phyloP scores from a whole-genome alignment of 2,888 invertebrate genomes.

The Cyclophora punctaria region DNA sequence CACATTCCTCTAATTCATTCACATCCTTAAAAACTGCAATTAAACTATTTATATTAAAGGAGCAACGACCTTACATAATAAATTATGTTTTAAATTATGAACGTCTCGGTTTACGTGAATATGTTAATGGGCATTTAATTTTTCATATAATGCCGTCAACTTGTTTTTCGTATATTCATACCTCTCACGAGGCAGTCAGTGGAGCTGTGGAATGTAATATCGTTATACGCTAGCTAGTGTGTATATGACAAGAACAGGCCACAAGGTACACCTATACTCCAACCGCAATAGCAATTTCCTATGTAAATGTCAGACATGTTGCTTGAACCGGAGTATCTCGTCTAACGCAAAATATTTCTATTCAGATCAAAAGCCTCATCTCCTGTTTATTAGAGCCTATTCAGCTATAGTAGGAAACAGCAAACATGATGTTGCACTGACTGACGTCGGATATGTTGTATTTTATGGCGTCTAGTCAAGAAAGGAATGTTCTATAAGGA shows the following conservation, averaged over 20 bases:
- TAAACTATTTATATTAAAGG: neutral
- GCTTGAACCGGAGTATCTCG: conserved; percentile 12
- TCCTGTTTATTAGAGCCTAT: conserved; percentile 33
- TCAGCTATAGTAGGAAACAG: conserved; percentile 29
- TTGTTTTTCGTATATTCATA: too few species aligned
- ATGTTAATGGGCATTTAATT: conserved; percentile 11
- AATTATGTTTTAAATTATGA: too few species aligned
- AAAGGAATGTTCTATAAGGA: conserved; percentile 20
- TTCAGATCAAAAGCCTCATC: conserved; percentile 37
- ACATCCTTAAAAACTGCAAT: neutral
- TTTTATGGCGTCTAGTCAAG: conserved; percentile 18
- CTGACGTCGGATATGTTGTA: conserved; percentile 15
- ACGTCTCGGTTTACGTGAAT: neutral
- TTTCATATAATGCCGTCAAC: too few species aligned
- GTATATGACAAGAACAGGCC: too few species aligned
- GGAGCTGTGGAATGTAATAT: too few species aligned
- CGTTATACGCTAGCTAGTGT: too few species aligned
- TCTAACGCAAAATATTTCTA: conserved; percentile 23
- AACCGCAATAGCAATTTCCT: conserved; percentile 15
- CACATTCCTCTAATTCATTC: conserved; percentile 17
- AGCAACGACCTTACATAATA: too few species aligned
- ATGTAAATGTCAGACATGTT: conserved; percentile 18
- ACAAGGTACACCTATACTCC: neutral
- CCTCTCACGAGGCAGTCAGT: too few species aligned
- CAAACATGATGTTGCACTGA: conserved; percentile 24